These are phyloP conservation scores for Schmidtea mediterranea DNA, from an alignment of 1,140 invertebrate genomes.

Conservation along the genomic window DNA sequence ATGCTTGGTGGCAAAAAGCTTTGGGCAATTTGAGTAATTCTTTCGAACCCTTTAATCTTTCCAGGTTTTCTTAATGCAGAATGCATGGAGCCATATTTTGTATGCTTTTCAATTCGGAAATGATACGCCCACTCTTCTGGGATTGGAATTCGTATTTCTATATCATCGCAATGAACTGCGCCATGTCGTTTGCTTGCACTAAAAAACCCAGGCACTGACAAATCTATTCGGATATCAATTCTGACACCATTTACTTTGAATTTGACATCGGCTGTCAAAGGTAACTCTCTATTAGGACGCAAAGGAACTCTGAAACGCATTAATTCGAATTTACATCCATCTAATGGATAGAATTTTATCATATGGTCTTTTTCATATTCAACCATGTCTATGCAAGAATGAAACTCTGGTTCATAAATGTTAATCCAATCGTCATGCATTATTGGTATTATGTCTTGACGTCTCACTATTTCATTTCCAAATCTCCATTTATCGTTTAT, in stretches of 20 bases:
- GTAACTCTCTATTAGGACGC: conserved; percentile 78
- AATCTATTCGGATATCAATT: conserved; percentile 70
- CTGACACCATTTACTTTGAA: conserved; percentile 24
- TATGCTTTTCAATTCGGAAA: conserved; percentile 88
- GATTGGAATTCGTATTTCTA: conserved; percentile 77
- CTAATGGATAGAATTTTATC: conserved; percentile 84
- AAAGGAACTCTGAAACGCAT: conserved; percentile 81
- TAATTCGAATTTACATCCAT: conserved; percentile 64
- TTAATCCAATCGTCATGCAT: conserved; percentile 97
- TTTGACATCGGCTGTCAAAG: conserved; percentile 51
- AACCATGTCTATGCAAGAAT: conserved; percentile 63
- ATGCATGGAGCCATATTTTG: conserved; percentile 90
- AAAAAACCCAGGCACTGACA: conserved; percentile 77
- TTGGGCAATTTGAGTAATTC: conserved; percentile 12
- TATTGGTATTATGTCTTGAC: conserved; percentile 94
- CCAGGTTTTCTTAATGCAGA: conserved; percentile 54
- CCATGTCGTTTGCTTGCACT: conserved; percentile 71
- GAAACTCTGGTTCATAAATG: conserved; percentile 71
- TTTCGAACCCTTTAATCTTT: conserved; percentile 32
- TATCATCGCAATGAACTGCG: conserved; percentile 53
- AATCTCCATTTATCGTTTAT: conserved; percentile 6
- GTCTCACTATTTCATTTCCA: conserved; percentile 58
- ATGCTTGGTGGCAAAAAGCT: conserved; percentile 45
- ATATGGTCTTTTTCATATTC: conserved; percentile 65
- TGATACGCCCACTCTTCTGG: conserved; percentile 95